Conservation (phyloP, 2,888 invertebrate genomes). For the Cancer borealis region DNA sequence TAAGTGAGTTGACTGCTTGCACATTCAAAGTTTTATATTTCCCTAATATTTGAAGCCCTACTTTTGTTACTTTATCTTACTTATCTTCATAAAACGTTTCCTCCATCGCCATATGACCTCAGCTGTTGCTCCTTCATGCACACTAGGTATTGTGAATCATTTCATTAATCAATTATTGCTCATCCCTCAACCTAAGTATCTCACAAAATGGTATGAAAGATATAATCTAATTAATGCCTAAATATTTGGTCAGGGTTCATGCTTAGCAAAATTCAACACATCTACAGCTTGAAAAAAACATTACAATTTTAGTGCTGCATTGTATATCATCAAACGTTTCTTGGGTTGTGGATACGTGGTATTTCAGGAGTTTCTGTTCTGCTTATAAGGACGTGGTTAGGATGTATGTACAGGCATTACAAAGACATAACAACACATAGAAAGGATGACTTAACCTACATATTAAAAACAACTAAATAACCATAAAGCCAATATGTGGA, state of each 20-base stretch:
- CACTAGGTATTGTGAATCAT: neutral
- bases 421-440: neutral
- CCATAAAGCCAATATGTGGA: neutral
- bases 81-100: neutral
- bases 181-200: neutral
- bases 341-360: neutral
- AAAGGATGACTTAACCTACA: no score
- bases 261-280: neutral
- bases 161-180: neutral
- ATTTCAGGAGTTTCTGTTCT: neutral
- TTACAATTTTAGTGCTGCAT: neutral
- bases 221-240: neutral
- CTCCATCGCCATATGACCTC: neutral
- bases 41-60: neutral
- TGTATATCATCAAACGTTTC: neutral
- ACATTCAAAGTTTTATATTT: neutral
- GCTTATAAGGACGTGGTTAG: neutral
- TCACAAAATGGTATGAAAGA: neutral
- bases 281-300: neutral
- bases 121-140: neutral
- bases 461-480: no score
- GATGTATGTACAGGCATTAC: neutral
- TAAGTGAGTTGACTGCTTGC: neutral
- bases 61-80: neutral
- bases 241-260: neutral